Percentiles rank a stretch among this genome's conserved stretches.
phyloP scores from a whole-genome alignment of 2,113 vertebrate species.

The Climacteris rufus region DNA sequence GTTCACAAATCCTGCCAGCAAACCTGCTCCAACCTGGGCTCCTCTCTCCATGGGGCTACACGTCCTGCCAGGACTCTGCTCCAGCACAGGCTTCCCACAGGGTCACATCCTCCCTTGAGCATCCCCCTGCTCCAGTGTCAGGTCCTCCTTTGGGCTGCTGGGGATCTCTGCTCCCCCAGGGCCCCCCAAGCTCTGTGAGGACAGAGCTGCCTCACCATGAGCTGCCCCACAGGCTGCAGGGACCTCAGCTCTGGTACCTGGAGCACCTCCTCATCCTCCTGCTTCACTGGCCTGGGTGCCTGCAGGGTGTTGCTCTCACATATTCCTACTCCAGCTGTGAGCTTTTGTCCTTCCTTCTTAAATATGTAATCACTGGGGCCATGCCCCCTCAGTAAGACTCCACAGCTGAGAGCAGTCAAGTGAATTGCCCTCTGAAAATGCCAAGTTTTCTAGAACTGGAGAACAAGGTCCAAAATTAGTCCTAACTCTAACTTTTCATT shows the following conservation, averaged over 20 bases:
- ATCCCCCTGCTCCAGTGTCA: rapidly evolving
- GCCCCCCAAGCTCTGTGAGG: neutral
- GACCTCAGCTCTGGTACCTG: rapidly evolving
- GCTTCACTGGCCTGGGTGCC: neutral
- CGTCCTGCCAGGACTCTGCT: neutral
- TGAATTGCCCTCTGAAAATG: neutral
- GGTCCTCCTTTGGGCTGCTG: neutral
- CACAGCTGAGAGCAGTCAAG: neutral
- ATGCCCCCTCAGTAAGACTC: neutral
- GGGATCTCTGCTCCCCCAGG: neutral
- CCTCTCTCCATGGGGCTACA: neutral
- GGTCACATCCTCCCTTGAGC: neutral
- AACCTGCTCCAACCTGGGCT: rapidly evolving
- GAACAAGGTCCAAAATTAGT: neutral
- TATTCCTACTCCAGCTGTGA: neutral
- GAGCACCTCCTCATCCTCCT: neutral
- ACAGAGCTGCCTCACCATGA: neutral
- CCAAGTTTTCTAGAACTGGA: neutral
- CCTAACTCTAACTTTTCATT: neutral
- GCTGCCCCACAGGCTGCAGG: neutral
- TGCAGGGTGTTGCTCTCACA: neutral
- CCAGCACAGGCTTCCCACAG: neutral
- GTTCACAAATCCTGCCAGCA: neutral
- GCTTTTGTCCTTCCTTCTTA: neutral
- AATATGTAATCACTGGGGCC: neutral